Percentiles rank a stretch among this genome's conserved stretches.
These are phyloP conservation scores for Oreochromis spilurus DNA, from an alignment of 2,113 vertebrate species.

Conservation along the genomic window DNA sequence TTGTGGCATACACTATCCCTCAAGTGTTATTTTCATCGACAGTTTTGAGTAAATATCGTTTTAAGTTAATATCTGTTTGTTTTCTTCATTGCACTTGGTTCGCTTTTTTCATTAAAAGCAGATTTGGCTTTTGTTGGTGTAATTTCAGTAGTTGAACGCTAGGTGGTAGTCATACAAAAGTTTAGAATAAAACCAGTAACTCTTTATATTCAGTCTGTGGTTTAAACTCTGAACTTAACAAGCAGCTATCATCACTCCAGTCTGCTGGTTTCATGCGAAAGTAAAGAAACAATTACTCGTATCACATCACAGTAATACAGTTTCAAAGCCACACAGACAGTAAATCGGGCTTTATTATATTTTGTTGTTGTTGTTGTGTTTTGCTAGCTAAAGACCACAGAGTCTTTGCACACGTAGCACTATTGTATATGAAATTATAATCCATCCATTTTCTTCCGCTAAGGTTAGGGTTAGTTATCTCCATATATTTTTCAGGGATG, in stretches of 20 bases:
- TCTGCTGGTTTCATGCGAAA: background rate
- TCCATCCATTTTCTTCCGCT: background rate
- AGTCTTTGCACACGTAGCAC: background rate
- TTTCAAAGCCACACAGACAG: background rate
- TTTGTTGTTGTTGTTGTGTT: background rate
- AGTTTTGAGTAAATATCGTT: background rate
- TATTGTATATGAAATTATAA: background rate
- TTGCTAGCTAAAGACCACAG: background rate
- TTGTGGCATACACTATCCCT: background rate
- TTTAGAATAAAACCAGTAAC: background rate
- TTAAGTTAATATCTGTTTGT: background rate
- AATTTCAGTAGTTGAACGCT: background rate
- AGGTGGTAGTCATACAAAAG: slow-evolving; percentile 28
- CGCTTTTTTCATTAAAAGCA: background rate
- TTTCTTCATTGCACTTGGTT: background rate
- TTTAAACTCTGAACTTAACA: background rate
- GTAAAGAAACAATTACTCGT: background rate
- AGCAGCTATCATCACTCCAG: background rate
- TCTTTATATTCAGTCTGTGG: background rate
- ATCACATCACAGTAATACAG: accelerated
- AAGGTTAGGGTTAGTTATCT: background rate
- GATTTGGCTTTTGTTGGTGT: background rate
- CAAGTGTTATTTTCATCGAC: background rate
- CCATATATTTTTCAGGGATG: accelerated
- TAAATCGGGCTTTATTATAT: background rate